A percentile compares a stretch with the other conserved stretches of the same genome.
Evolutionary conservation across 2,113 vertebrate species (phyloP).

Genomic region (Murina feae): DNA sequence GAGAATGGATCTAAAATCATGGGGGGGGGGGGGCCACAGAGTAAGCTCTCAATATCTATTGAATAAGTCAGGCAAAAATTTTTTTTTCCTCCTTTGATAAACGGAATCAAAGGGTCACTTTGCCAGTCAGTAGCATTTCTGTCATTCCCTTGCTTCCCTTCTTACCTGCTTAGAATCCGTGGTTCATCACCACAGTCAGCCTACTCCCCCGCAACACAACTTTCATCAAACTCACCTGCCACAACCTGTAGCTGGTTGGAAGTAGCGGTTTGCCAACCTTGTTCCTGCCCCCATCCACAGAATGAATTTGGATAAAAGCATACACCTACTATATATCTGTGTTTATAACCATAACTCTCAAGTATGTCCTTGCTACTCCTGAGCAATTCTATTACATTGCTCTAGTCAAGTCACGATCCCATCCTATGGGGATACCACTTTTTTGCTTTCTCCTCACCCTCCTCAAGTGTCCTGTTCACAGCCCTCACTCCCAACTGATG

Average conservation of each 20-base stretch:
- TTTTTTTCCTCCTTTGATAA: background rate
- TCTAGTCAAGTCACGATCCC: background rate
- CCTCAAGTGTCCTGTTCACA: background rate
- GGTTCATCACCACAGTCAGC: background rate
- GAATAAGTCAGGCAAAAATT: background rate
- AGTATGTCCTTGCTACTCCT: background rate
- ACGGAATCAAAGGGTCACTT: background rate
- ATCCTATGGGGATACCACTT: background rate
- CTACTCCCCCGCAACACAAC: background rate
- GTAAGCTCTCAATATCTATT: background rate
- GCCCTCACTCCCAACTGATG: background rate
- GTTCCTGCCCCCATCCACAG: background rate
- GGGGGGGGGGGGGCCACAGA: background rate
- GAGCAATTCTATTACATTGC: background rate
- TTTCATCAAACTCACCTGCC: background rate
- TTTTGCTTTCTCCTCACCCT: background rate
- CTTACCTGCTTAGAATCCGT: background rate
- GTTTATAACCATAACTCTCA: background rate
- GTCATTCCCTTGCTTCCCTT: background rate
- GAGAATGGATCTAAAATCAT: background rate
- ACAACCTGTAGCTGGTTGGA: background rate
- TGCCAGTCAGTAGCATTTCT: background rate
- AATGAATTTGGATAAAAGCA: background rate
- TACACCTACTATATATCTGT: background rate
- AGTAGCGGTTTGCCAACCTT: background rate